Conservation (phyloP, 1,140 invertebrate genomes). For the Diachasma alloeum region DNA sequence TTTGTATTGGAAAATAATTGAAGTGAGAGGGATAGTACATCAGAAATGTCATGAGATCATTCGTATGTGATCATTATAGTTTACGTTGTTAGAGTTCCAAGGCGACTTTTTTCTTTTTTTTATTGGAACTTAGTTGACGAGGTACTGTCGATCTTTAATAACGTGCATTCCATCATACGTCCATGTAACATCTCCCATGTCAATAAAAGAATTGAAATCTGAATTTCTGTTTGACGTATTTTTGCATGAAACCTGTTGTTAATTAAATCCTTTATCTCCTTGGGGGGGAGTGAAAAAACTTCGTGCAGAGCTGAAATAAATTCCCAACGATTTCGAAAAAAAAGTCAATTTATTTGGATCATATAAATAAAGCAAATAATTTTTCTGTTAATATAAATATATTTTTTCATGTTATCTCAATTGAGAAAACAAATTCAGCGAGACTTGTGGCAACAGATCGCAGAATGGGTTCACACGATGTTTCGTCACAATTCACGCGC, state of each 20-base stretch:
- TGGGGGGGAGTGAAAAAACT: too few species aligned
- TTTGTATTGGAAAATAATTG: background rate
- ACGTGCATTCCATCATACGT: conserved; percentile 53
- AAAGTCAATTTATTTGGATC: background rate
- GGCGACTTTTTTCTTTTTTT: background rate
- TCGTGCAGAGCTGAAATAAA: background rate
- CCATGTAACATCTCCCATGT: conserved; percentile 57
- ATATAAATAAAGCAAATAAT: background rate
- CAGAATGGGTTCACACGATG: too few species aligned
- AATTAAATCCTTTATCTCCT: background rate
- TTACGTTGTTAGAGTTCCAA: conserved; percentile 19
- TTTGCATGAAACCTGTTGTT: background rate
- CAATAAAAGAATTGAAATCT: conserved; percentile 47
- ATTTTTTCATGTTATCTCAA: background rate
- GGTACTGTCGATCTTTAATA: conserved; percentile 40
- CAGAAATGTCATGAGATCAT: background rate
- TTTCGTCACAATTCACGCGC: background rate
- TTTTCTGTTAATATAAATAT: conserved; percentile 1
- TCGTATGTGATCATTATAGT: background rate
- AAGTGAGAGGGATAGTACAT: background rate
- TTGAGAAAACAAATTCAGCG: background rate
- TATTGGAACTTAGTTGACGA: conserved; percentile 1
- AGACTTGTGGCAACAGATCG: too few species aligned
- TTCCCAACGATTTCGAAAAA: conserved; percentile 28
- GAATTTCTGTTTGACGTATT: background rate